phyloP scores from a whole-genome alignment of 1,140 invertebrate species.

The Probaryconus sp. region DNA sequence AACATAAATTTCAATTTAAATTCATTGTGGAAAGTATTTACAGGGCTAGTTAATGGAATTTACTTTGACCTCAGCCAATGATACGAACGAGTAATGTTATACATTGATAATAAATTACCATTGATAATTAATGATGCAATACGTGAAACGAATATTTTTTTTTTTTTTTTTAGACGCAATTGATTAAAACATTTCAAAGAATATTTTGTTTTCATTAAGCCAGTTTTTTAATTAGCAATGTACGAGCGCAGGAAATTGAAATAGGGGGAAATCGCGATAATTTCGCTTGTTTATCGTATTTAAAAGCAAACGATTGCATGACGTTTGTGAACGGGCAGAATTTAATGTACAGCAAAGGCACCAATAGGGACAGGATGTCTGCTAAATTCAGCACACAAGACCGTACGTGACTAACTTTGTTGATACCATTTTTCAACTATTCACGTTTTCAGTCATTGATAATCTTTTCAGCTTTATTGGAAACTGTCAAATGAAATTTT shows the following conservation, averaged over 20 bases:
- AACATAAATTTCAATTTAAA: constrained; percentile 56
- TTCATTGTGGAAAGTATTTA: constrained; percentile 44
- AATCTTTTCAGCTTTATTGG: too few species aligned
- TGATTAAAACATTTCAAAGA: constrained; percentile 42
- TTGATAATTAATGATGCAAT: constrained; percentile 40
- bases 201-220: constrained; percentile 38
- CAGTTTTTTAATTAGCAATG: constrained; percentile 11
- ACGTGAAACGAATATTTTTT: constrained; percentile 15
- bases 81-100: constrained; percentile 18
- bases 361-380: background rate
- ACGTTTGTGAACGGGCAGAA: constrained; percentile 13
- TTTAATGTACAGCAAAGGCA: constrained; percentile 17
- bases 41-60: constrained; percentile 41
- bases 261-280: constrained; percentile 6
- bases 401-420: too few species aligned
- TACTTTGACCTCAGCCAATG: constrained; percentile 43
- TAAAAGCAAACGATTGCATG: background rate
- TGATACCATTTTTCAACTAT: too few species aligned
- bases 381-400: too few species aligned
- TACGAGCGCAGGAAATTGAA: constrained; percentile 21
- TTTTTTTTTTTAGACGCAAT: constrained; percentile 31
- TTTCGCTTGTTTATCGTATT: constrained; percentile 26
- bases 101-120: constrained; percentile 22
- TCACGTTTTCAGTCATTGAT: too few species aligned
- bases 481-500: too few species aligned